Evolutionary conservation across 1,140 invertebrate species (phyloP), one percentile per base, ranked within the genome.

Genomic region (Drosophila jambulina): DNA sequence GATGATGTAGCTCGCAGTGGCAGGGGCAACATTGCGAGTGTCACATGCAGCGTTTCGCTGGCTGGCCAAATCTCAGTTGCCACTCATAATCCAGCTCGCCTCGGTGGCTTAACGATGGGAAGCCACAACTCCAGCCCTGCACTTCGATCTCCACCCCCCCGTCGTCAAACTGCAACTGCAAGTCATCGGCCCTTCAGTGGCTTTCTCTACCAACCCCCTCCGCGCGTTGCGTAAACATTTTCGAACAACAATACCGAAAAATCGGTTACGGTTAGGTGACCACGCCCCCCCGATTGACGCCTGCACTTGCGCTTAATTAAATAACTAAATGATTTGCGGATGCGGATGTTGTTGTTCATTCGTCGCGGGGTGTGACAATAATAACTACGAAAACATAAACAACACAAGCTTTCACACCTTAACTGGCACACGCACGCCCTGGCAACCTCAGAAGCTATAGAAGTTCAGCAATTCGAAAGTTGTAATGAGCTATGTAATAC

Each of bases 241-340:
- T 64, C 45, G 49, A 59, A 49, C 43, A 57, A 27, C n/a, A 42
- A 56, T 40, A 59, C 43, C 81, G 51, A 63, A 69, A 40, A 63
- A 72, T 56, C 46, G 61, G 80, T 87, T 71, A 87, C 75, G 84
- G 63, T 43, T 71, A 51, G 74, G 40, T 61, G 48, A 46, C 80
- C 80, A 88, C 84, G 80, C 83, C 83, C 70, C 42, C 43, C 23
- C 9, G 61, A 64, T 67, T 75, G 57, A 76, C 38, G 71, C 67
- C 81, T 53, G 36, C 82, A 80, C 64, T 87, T 77, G 67, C 64
- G 84, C 77, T 78, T 90, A 88, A 87, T 87, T 87, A 80, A 87
- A 78, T 61, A 67, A 67, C 84, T 87, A 87, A 84, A 87, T 83
- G 64, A 67, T 70, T 49, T 54, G 80, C 77, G 77, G 72, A 78